These are phyloP conservation scores for Bombycilla garrulus DNA, from an alignment of 2,113 vertebrate genomes.

Conservation along the genomic window DNA sequence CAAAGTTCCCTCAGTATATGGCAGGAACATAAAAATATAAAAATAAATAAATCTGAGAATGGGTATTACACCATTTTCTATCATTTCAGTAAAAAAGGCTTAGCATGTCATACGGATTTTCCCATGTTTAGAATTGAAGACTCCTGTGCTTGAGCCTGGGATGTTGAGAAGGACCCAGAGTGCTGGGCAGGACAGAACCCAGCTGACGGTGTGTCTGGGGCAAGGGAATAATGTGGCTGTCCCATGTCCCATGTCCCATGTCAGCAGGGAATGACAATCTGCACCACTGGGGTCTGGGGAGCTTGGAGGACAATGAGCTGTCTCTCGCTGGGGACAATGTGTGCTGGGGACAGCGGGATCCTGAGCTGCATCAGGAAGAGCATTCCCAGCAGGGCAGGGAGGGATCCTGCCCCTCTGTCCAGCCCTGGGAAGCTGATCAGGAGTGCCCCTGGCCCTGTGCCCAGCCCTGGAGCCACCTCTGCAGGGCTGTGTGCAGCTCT, in stretches of 20 bases:
- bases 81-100: neutral
- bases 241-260: fast-evolving
- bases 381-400: neutral
- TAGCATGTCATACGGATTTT: neutral
- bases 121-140: neutral
- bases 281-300: neutral
- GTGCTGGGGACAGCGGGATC: neutral
- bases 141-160: fast-evolving
- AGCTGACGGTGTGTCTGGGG: fast-evolving
- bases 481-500: too few relatives aligned
- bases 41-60: neutral
- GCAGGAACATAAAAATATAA: neutral
- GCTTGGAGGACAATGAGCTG: neutral
- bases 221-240: neutral
- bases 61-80: neutral
- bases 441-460: too few relatives aligned
- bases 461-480: neutral
- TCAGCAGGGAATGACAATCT: neutral
- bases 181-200: neutral
- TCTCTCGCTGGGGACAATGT: neutral
- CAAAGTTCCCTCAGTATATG: neutral
- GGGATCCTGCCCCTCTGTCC: neutral
- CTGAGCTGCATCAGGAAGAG: neutral
- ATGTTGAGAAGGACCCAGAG: neutral
- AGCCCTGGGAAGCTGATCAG: neutral